Evolutionary conservation across 2,797 vertebrate species (phyloP).

Genomic region (Pygocentrus nattereri): DNA sequence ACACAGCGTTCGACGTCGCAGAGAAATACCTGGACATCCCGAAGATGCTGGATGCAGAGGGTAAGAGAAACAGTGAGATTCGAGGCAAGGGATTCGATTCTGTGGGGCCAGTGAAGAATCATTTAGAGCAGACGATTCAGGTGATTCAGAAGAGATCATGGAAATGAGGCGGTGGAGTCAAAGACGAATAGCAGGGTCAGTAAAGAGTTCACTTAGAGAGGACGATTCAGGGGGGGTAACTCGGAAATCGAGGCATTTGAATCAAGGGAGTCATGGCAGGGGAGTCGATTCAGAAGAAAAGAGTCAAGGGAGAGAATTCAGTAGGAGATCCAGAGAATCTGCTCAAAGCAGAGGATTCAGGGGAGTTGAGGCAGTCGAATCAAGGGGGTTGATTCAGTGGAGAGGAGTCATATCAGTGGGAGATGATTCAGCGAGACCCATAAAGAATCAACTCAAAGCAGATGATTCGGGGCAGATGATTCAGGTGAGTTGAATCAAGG

Average conservation of each 20-base stretch:
- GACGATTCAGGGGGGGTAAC: no score
- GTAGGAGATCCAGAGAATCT: neutral
- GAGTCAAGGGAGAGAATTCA: neutral
- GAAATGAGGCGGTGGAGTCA: no score
- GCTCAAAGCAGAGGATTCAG: no score
- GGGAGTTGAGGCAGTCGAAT: no score
- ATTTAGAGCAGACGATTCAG: no score
- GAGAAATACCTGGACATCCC: slow-evolving; percentile 95
- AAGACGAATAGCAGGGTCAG: no score
- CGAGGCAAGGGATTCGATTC: neutral
- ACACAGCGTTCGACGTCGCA: slow-evolving; percentile 94
- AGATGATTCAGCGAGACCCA: neutral
- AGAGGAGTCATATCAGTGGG: neutral
- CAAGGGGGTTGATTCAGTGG: no score
- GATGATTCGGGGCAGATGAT: neutral
- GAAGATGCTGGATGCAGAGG: slow-evolving; percentile 97
- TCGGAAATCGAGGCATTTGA: no score
- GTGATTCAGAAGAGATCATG: no score
- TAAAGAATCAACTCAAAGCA: neutral
- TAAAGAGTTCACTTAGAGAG: no score
- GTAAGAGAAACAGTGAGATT: slow-evolving; percentile 73
- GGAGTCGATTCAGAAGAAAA: neutral
- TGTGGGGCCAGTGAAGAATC: no score
- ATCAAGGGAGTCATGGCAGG: no score
- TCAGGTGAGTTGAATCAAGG: neutral